Evolutionary conservation across 2,888 invertebrate genomes (phyloP).

Genomic region (Sesamia inferens): DNA sequence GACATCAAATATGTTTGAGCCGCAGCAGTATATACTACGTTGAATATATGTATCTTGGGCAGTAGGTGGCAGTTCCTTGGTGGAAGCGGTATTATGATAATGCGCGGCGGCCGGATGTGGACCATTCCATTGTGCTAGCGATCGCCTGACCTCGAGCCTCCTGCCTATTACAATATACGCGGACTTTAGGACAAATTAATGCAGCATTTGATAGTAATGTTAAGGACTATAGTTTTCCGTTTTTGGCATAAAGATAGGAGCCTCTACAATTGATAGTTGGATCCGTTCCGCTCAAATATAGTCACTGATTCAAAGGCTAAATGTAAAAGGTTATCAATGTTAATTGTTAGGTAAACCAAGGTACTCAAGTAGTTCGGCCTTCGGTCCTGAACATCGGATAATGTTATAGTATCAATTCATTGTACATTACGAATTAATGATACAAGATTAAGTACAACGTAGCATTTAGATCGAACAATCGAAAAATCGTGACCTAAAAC

Average conservation of each 20-base stretch:
- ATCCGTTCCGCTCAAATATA: slow-evolving; percentile 9
- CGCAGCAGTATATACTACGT: slow-evolving; percentile 25
- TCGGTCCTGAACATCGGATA: slow-evolving; percentile 49
- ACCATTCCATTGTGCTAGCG: slow-evolving; percentile 87
- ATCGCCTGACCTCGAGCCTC: slow-evolving; percentile 85
- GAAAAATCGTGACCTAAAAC: slow-evolving; percentile 77
- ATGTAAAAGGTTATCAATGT: slow-evolving; percentile 25
- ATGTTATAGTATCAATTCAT: slow-evolving; percentile 52
- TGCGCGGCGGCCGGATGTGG: slow-evolving; percentile 85
- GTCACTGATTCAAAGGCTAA: slow-evolving; percentile 6
- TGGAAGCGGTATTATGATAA: slow-evolving; percentile 88
- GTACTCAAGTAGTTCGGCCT: slow-evolving; percentile 25
- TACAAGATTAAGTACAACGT: slow-evolving; percentile 60
- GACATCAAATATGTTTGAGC: slow-evolving; percentile 24
- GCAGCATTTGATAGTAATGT: slow-evolving; percentile 55
- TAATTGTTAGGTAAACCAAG: slow-evolving; percentile 40
- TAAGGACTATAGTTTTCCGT: slow-evolving; percentile 17
- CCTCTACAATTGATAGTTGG: background rate
- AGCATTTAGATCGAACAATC: slow-evolving; percentile 70
- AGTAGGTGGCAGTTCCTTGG: slow-evolving; percentile 78
- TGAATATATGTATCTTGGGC: slow-evolving; percentile 57
- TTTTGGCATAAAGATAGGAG: slow-evolving; percentile 10
- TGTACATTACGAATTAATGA: slow-evolving; percentile 59
- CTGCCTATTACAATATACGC: slow-evolving; percentile 72
- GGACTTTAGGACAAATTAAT: slow-evolving; percentile 75